Evolutionary conservation across 2,888 invertebrate species (phyloP).

Genomic region (Serripes groenlandicus): DNA sequence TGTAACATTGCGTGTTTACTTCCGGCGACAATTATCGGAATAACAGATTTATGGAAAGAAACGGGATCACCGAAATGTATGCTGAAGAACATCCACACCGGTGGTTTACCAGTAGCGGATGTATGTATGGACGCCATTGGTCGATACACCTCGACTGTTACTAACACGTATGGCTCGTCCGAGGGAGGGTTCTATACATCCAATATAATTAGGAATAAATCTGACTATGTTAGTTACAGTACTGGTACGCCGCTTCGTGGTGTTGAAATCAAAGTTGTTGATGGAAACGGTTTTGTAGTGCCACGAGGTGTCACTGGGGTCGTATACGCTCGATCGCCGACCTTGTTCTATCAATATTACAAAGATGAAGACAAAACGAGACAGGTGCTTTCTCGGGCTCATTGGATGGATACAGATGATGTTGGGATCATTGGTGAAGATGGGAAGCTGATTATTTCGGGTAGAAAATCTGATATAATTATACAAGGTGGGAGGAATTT

Average conservation of each 20-base stretch:
- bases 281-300: slow-evolving; percentile 27
- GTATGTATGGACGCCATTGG: slow-evolving; percentile 43
- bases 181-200: slow-evolving; percentile 34
- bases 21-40: slow-evolving; percentile 44
- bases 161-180: slow-evolving; percentile 35
- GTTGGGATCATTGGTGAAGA: slow-evolving; percentile 29
- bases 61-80: background rate
- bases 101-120: slow-evolving; percentile 31
- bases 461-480: slow-evolving; percentile 35
- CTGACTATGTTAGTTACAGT: slow-evolving; percentile 17
- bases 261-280: slow-evolving; percentile 45
- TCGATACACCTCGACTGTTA: slow-evolving; percentile 14
- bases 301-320: slow-evolving; percentile 24
- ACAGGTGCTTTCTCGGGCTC: slow-evolving; percentile 17
- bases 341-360: slow-evolving; percentile 29
- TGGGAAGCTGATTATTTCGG: slow-evolving; percentile 26
- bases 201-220: slow-evolving; percentile 4
- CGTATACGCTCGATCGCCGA: slow-evolving; percentile 36
- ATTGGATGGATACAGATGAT: slow-evolving; percentile 58
- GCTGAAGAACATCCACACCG: slow-evolving; percentile 39
- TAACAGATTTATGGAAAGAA: background rate
- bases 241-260: slow-evolving; percentile 34
- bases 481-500: slow-evolving; percentile 20
- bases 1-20: slow-evolving; percentile 36
- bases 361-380: slow-evolving; percentile 23